Percentiles rank a stretch among this genome's conserved stretches.
phyloP scores from a whole-genome alignment of 92 coral and sea anemone genomes.

The Phymanthus crucifer region DNA sequence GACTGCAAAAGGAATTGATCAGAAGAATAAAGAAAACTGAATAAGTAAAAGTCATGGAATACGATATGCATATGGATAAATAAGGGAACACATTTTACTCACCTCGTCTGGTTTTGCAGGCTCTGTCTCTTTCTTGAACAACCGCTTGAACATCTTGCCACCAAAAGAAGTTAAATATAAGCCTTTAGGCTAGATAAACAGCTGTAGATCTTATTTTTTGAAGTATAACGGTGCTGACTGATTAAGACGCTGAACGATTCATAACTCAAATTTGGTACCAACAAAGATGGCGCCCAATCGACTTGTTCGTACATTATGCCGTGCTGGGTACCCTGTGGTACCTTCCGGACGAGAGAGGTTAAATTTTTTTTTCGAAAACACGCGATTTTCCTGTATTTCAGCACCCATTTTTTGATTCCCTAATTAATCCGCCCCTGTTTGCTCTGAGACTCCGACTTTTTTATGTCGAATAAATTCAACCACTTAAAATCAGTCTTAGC shows the following conservation, averaged over 20 bases:
- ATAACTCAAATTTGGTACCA: conserved; percentile 6
- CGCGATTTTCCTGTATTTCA: no score
- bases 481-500: no score
- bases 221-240: background rate
- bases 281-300: conserved; percentile 23
- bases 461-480: no score
- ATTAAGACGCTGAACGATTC: background rate
- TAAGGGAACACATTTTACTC: background rate
- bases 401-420: no score
- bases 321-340: conserved; percentile 4
- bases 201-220: background rate
- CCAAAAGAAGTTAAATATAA: background rate
- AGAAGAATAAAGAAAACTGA: background rate
- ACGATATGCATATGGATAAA: background rate
- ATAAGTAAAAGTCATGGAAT: background rate
- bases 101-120: conserved; percentile 44
- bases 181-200: background rate
- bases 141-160: conserved; percentile 76
- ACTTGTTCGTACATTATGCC: background rate
- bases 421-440: no score
- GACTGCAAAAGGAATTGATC: background rate
- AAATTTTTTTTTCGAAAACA: no score
- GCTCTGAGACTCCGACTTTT: no score
- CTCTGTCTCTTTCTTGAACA: conserved; percentile 58
- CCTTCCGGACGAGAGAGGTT: background rate